phyloP scores from a whole-genome alignment of 1,140 invertebrate species.

The Littorina saxatilis region DNA sequence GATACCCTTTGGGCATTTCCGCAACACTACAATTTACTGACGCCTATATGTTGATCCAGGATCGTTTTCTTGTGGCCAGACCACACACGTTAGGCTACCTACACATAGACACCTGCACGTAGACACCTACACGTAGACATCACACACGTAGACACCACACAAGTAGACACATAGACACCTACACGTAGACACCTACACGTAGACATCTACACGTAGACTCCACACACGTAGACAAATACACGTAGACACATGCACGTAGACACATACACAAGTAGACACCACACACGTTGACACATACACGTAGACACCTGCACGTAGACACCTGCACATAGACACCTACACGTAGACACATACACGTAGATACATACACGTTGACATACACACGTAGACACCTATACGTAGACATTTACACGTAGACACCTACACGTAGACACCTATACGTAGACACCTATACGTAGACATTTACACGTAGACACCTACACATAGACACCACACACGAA shows the following conservation, averaged over 20 bases:
- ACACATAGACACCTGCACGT: not conserved
- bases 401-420: not conserved
- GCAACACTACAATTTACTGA: too few species aligned
- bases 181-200: not conserved
- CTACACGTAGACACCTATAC: too few species aligned
- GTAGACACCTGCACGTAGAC: not conserved
- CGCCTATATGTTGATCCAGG: too few species aligned
- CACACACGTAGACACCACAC: constrained; percentile 2
- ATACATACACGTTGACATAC: not conserved
- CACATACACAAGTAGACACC: not conserved
- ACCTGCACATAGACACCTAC: not conserved
- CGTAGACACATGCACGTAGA: not conserved
- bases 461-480: too few species aligned
- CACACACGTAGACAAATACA: not conserved
- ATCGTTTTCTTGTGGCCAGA: too few species aligned
- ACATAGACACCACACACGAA: too few species aligned
- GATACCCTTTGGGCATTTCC: too few species aligned
- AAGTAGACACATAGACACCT: not conserved
- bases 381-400: not conserved
- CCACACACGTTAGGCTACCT: too few species aligned
- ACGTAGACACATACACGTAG: not conserved
- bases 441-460: too few species aligned
- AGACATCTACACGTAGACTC: not conserved
- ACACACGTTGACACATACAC: not conserved
- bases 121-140: constrained; percentile 4